Conservation (phyloP, 2,888 invertebrate species). For the Latrodectus hesperus region DNA sequence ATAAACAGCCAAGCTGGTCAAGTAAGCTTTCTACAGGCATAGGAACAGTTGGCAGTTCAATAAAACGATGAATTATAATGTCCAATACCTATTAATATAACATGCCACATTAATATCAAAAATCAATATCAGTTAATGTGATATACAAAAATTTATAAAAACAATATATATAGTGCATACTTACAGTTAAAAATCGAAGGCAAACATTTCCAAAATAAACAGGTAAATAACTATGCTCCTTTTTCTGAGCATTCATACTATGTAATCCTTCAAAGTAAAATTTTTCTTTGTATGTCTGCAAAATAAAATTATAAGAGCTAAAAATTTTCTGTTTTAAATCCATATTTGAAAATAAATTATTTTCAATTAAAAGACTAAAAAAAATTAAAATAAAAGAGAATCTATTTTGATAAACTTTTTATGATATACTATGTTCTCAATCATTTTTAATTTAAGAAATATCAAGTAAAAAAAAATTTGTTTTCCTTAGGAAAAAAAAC, state of each 20-base stretch:
- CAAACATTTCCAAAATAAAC: constrained; percentile 98
- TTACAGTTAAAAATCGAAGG: constrained; percentile 88
- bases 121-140: background rate
- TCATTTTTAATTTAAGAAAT: too few species aligned
- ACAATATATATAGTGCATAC: constrained; percentile 69
- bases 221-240: constrained; percentile 84
- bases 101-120: background rate
- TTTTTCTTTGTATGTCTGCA: constrained; percentile 92
- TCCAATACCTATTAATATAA: constrained; percentile 83
- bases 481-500: too few species aligned
- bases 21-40: constrained; percentile 91
- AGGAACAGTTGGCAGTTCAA: constrained; percentile 89
- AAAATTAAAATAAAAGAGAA: background rate
- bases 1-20: constrained; percentile 91
- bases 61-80: constrained; percentile 93
- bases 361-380: background rate
- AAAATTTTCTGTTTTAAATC: too few species aligned
- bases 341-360: background rate
- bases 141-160: too few species aligned
- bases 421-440: too few species aligned
- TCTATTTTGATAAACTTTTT: too few species aligned
- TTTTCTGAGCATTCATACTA: constrained; percentile 81
- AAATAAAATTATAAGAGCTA: constrained; percentile 7
- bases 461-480: too few species aligned
- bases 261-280: constrained; percentile 89